Conservation (phyloP, 2,113 vertebrate species). For the Entelurus aequoreus region DNA sequence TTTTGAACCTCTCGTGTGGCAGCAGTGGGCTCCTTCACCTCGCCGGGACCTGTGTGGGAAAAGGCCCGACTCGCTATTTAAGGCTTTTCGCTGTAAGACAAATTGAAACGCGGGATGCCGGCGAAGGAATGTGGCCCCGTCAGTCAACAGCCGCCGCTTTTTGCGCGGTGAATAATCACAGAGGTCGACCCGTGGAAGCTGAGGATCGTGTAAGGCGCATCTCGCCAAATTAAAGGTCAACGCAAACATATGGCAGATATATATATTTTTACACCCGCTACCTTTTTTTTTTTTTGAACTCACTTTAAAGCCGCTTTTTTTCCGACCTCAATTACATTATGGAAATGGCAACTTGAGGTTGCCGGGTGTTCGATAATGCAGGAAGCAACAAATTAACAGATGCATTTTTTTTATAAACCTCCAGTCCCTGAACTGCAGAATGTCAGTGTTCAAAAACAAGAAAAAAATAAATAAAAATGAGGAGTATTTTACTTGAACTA, state of each 20-base stretch:
- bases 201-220: constrained; percentile 58
- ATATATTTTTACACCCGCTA: constrained; percentile 34
- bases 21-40: constrained; percentile 69
- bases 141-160: constrained; percentile 64
- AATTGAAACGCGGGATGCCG: constrained; percentile 67
- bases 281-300: constrained; percentile 46
- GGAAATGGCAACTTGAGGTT: constrained; percentile 70
- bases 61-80: constrained; percentile 63
- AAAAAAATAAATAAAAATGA: no score
- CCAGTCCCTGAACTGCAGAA: constrained; percentile 51
- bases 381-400: constrained; percentile 68
- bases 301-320: constrained; percentile 62
- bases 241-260: constrained; percentile 59
- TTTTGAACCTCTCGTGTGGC: constrained; percentile 66
- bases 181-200: constrained; percentile 59
- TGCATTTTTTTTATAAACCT: constrained; percentile 72
- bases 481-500: no score
- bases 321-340: constrained; percentile 73
- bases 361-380: constrained; percentile 61
- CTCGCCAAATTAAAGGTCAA: constrained; percentile 68
- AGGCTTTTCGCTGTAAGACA: constrained; percentile 70
- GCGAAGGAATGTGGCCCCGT: constrained; percentile 64
- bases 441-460: no score
- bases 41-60: constrained; percentile 67
- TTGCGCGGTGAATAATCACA: constrained; percentile 65